These are phyloP conservation scores for Tachystola acroxantha DNA, from an alignment of 2,888 invertebrate genomes.

Conservation along the genomic window DNA sequence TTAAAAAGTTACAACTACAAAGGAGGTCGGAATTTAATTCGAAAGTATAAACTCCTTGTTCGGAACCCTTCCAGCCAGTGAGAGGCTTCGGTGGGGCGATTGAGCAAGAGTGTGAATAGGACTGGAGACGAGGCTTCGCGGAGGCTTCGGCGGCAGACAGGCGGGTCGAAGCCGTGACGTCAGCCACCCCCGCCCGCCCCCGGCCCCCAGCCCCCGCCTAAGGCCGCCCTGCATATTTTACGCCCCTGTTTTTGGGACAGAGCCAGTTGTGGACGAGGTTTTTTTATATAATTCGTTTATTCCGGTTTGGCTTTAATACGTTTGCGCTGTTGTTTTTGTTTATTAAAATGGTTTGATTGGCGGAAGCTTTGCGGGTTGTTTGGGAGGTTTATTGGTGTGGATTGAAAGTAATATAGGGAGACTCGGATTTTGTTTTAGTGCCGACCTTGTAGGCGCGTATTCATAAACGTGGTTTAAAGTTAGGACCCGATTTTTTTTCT, in stretches of 20 bases:
- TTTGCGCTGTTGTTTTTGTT: constrained; percentile 19
- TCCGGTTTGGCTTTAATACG: constrained; percentile 18
- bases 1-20: constrained; percentile 14
- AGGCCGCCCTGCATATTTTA: constrained; percentile 47
- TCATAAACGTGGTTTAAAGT: too few species aligned
- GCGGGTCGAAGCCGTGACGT: constrained; percentile 63
- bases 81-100: constrained; percentile 33
- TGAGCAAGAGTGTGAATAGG: constrained; percentile 49
- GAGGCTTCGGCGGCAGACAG: constrained; percentile 53
- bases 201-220: constrained; percentile 5
- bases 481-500: too few species aligned
- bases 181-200: constrained; percentile 32
- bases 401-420: background rate
- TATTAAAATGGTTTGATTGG: constrained; percentile 3
- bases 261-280: constrained; percentile 35
- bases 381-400: too few species aligned
- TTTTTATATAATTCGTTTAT: constrained; percentile 32
- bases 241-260: constrained; percentile 52
- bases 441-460: too few species aligned
- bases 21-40: constrained; percentile 14
- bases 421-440: too few species aligned
- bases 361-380: background rate
- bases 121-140: constrained; percentile 25
- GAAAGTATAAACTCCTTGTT: constrained; percentile 2
- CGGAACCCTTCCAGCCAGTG: constrained; percentile 17